Conservation (phyloP, 2,888 invertebrate species). For the Hypercompe scribonia region DNA sequence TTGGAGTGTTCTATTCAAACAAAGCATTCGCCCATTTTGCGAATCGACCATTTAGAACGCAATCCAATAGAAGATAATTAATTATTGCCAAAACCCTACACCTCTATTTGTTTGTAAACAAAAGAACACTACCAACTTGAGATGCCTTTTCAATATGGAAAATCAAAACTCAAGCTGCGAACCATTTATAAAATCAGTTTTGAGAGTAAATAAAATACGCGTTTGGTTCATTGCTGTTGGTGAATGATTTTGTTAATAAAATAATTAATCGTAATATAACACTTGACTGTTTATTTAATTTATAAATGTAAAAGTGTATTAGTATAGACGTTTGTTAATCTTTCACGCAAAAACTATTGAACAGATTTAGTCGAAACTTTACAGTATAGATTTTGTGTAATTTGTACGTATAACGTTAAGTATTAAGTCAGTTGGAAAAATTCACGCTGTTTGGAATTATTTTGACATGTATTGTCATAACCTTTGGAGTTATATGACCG, state of each 20-base stretch:
- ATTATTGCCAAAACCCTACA: constrained; percentile 57
- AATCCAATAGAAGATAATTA: constrained; percentile 58
- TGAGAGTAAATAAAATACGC: neutral
- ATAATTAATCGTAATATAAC: constrained; percentile 4
- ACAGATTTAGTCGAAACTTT: too few relatives aligned
- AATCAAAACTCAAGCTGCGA: constrained; percentile 60
- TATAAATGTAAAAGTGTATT: too few relatives aligned
- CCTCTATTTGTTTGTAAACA: constrained; percentile 56
- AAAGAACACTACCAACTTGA: constrained; percentile 53
- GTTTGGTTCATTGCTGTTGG: neutral
- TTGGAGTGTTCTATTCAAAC: constrained; percentile 15
- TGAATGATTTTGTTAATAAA: constrained; percentile 5
- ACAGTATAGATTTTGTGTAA: too few relatives aligned
- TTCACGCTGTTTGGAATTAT: too few relatives aligned
- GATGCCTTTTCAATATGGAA: constrained; percentile 67
- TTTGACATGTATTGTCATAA: too few relatives aligned
- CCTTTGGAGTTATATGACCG: too few relatives aligned
- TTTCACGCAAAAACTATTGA: too few relatives aligned
- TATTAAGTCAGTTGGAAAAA: too few relatives aligned
- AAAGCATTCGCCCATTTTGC: constrained; percentile 13
- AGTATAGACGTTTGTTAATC: too few relatives aligned
- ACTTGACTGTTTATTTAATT: neutral
- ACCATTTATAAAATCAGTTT: constrained; percentile 65
- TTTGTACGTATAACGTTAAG: too few relatives aligned
- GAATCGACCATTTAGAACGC: constrained; percentile 18